Percentiles rank a stretch among this genome's conserved stretches.
Conservation (phyloP, 2,888 invertebrate genomes). For the Megaustenia siamemsis region DNA sequence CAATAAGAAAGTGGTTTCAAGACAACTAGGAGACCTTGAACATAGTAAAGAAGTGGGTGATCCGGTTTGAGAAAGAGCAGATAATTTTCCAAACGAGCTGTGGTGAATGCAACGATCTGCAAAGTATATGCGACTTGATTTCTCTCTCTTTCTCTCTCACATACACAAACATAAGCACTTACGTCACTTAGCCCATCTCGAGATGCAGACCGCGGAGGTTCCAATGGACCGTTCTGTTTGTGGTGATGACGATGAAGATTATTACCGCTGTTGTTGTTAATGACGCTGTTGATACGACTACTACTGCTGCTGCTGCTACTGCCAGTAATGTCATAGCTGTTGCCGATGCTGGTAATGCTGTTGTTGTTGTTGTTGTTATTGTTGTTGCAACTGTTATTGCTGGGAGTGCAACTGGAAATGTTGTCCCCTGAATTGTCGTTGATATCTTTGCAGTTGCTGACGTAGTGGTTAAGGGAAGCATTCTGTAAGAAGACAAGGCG, state of each 20-base stretch:
- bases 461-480: constrained; percentile 6
- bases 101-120: no score
- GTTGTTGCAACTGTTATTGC: not conserved
- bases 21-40: no score
- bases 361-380: not conserved
- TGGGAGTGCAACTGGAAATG: not conserved
- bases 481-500: constrained; percentile 16
- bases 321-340: not conserved
- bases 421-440: not conserved
- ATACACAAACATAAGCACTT: constrained; percentile 57
- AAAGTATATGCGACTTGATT: no score
- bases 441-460: not conserved
- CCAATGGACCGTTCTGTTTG: constrained; percentile 58
- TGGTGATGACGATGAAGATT: constrained; percentile 50
- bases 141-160: not conserved
- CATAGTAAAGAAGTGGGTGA: not conserved
- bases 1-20: no score
- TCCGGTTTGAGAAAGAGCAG: not conserved
- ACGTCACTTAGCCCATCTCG: constrained; percentile 66
- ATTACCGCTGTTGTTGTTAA: not conserved
- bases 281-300: not conserved
- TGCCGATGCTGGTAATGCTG: not conserved
- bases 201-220: constrained; percentile 59
- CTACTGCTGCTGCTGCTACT: not conserved
- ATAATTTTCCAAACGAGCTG: no score